These are phyloP conservation scores for Xylota segnis DNA, from an alignment of 2,888 invertebrate species.

Conservation along the genomic window DNA sequence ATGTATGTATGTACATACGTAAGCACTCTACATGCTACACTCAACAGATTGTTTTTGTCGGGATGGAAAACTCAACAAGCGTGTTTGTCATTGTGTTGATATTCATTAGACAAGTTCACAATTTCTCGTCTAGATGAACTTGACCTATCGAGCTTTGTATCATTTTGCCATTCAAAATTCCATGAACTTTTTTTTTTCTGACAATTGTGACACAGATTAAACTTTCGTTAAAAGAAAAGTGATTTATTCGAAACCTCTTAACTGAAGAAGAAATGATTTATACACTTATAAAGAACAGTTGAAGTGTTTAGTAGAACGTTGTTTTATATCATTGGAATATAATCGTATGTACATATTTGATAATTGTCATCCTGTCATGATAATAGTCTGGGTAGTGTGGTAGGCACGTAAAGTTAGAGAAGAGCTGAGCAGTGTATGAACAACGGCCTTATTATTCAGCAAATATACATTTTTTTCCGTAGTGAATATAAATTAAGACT, in stretches of 20 bases:
- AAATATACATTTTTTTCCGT: too few relatives aligned
- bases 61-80: slow-evolving; percentile 40
- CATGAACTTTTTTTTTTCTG: neutral
- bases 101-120: slow-evolving; percentile 20
- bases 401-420: too few relatives aligned
- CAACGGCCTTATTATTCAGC: too few relatives aligned
- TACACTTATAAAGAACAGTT: neutral
- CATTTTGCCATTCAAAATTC: neutral
- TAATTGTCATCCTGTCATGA: too few relatives aligned
- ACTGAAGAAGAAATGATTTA: neutral
- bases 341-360: too few relatives aligned
- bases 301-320: too few relatives aligned
- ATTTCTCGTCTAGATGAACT: slow-evolving; percentile 28
- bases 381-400: too few relatives aligned
- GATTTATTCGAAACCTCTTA: neutral
- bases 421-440: too few relatives aligned
- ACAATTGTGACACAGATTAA: neutral
- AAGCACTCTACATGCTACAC: slow-evolving; percentile 26
- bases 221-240: neutral
- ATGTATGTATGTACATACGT: neutral
- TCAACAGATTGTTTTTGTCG: slow-evolving; percentile 62
- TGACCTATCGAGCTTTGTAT: slow-evolving; percentile 40
- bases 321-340: too few relatives aligned
- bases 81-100: slow-evolving; percentile 9
- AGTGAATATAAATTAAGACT: too few relatives aligned